Evolutionary conservation across 2,113 vertebrate species (phyloP).

Genomic region (Corythornis madagascariensis): DNA sequence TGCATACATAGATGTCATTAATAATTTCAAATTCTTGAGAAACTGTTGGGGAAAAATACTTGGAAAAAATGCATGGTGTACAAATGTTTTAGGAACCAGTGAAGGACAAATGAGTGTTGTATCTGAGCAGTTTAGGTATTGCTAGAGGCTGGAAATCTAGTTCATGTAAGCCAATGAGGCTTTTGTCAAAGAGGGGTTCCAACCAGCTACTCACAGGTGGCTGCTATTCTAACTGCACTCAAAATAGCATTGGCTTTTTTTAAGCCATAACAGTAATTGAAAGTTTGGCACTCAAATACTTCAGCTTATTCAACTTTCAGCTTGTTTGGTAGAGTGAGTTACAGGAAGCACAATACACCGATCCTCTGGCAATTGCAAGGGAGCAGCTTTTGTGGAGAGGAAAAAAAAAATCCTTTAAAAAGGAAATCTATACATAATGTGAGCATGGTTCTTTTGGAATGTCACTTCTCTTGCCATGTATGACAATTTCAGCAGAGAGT

Average conservation of each 20-base stretch:
- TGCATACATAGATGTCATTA: not conserved
- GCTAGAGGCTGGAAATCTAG: slow-evolving; percentile 29
- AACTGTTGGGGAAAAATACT: not conserved
- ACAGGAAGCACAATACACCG: not conserved
- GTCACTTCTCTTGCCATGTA: not conserved
- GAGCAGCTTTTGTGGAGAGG: not conserved
- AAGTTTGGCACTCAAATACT: slow-evolving; percentile 53
- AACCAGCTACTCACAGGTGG: slow-evolving; percentile 51
- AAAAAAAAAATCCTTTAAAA: not conserved
- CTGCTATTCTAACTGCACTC: slow-evolving; percentile 29
- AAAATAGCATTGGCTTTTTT: slow-evolving; percentile 46
- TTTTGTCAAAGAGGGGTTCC: not conserved
- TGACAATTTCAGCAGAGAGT: not conserved
- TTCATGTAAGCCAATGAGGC: not conserved
- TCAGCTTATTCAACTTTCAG: slow-evolving; percentile 33
- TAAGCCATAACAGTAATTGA: slow-evolving; percentile 16
- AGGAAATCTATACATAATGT: not conserved
- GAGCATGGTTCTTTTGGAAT: not conserved
- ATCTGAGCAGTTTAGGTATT: not conserved
- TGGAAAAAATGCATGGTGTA: not conserved
- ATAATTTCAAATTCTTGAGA: not conserved
- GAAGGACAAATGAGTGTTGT: slow-evolving; percentile 10
- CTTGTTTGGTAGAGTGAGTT: slow-evolving; percentile 16
- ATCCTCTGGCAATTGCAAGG: not conserved
- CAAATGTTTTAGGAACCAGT: not conserved